Conservation (phyloP, 2,888 invertebrate genomes). For the Heliconius charithonia region DNA sequence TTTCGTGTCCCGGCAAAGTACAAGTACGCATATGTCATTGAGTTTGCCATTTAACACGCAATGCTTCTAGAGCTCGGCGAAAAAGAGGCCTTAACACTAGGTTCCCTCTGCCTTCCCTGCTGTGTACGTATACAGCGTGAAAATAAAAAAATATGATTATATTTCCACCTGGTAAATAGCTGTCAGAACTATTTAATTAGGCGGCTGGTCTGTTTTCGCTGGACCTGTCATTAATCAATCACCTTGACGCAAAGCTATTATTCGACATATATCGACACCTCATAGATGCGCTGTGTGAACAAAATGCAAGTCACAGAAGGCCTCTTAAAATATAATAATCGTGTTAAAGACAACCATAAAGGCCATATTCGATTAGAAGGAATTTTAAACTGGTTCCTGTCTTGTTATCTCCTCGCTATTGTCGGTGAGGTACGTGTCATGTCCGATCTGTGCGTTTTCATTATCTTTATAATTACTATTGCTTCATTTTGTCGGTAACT, state of each 20-base stretch:
- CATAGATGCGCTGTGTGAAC: constrained; percentile 59
- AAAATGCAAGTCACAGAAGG: constrained; percentile 80
- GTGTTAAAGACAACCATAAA: constrained; percentile 82
- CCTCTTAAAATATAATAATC: constrained; percentile 83
- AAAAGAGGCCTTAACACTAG: too few species aligned
- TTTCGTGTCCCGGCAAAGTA: too few species aligned
- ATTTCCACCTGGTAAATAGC: constrained; percentile 55
- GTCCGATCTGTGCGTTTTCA: constrained; percentile 66
- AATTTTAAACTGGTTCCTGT: constrained; percentile 78
- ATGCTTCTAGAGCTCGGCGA: too few species aligned
- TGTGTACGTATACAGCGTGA: too few species aligned
- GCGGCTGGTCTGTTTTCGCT: constrained; percentile 77
- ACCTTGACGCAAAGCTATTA: constrained; percentile 68
- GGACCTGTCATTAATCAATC: constrained; percentile 81
- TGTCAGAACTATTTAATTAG: constrained; percentile 75
- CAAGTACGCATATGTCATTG: too few species aligned
- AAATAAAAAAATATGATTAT: constrained; percentile 47
- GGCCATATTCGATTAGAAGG: constrained; percentile 79
- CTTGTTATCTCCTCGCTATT: constrained; percentile 75
- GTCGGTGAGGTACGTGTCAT: constrained; percentile 69
- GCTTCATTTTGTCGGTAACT: constrained; percentile 56
- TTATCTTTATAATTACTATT: constrained; percentile 67
- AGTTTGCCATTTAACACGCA: too few species aligned
- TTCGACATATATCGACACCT: constrained; percentile 80
- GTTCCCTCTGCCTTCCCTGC: too few species aligned